phyloP scores from a whole-genome alignment of 2,888 invertebrate species.

The Stramonita haemastoma region DNA sequence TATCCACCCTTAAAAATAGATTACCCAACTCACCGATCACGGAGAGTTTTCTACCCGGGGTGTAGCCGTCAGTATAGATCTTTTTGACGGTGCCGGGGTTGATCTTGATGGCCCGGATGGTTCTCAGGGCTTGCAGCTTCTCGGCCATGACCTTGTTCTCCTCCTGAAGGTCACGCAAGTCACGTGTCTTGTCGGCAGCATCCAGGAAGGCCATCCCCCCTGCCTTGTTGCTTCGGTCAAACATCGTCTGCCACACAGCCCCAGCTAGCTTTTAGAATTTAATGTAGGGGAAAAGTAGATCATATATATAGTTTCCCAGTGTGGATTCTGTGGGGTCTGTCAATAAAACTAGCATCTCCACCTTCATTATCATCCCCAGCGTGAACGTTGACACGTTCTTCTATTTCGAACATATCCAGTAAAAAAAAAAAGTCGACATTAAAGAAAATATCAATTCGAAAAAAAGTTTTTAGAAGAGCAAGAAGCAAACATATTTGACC shows the following conservation, averaged over 20 bases:
- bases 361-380: too few relatives aligned
- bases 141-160: conserved; percentile 53
- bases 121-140: conserved; percentile 59
- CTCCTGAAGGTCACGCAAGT: conserved; percentile 40
- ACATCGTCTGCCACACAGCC: conserved; percentile 29
- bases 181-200: conserved; percentile 38
- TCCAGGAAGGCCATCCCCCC: conserved; percentile 36
- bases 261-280: too few relatives aligned
- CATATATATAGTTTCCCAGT: too few relatives aligned
- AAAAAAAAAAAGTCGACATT: too few relatives aligned
- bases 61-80: conserved; percentile 64
- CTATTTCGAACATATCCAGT: too few relatives aligned
- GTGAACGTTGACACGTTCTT: too few relatives aligned
- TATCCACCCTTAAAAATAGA: not conserved
- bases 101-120: conserved; percentile 66
- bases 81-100: conserved; percentile 69
- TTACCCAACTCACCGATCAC: conserved; percentile 56
- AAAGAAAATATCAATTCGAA: too few relatives aligned
- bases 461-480: too few relatives aligned
- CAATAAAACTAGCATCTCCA: too few relatives aligned
- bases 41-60: conserved; percentile 60
- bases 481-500: too few relatives aligned
- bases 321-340: too few relatives aligned
- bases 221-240: conserved; percentile 41
- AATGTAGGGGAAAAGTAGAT: too few relatives aligned